These are phyloP conservation scores for Epiblema foenella DNA, from an alignment of 2,888 invertebrate species.

Conservation along the genomic window DNA sequence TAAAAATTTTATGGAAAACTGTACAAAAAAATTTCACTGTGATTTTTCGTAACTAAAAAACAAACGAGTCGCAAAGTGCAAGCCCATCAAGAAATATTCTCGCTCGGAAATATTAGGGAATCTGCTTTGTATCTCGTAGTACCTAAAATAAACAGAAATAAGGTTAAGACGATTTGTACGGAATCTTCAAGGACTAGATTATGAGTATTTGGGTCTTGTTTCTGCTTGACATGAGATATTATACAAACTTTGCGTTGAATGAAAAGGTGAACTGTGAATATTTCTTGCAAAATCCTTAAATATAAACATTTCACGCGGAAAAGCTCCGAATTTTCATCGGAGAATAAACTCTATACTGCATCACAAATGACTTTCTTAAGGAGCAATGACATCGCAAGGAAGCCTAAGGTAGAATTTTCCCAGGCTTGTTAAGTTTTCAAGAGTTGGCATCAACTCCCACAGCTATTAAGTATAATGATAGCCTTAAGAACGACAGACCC, in stretches of 20 bases:
- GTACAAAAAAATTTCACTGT: conserved; percentile 3
- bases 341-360: not conserved
- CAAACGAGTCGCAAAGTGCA: conserved; percentile 39
- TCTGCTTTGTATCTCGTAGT: conserved; percentile 41
- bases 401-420: conserved; percentile 33
- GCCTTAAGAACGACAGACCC: conserved; percentile 46
- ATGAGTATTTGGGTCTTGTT: conserved; percentile 23
- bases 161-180: conserved; percentile 35
- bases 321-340: not conserved
- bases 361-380: conserved; percentile 15
- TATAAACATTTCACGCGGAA: not conserved
- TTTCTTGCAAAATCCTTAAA: not conserved
- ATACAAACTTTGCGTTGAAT: not conserved
- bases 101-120: conserved; percentile 36
- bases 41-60: conserved; percentile 37
- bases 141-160: conserved; percentile 41
- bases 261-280: not conserved
- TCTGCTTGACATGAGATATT: conserved; percentile 2
- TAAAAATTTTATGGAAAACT: conserved; percentile 26
- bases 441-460: conserved; percentile 47
- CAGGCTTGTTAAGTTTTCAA: conserved; percentile 45
- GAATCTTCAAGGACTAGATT: conserved; percentile 31
- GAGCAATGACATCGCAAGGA: conserved; percentile 26
- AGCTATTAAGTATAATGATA: conserved; percentile 51
- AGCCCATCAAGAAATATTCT: conserved; percentile 33